Evolutionary conservation across 1,140 invertebrate species (phyloP).

Genomic region (Palaemon carinicauda): DNA sequence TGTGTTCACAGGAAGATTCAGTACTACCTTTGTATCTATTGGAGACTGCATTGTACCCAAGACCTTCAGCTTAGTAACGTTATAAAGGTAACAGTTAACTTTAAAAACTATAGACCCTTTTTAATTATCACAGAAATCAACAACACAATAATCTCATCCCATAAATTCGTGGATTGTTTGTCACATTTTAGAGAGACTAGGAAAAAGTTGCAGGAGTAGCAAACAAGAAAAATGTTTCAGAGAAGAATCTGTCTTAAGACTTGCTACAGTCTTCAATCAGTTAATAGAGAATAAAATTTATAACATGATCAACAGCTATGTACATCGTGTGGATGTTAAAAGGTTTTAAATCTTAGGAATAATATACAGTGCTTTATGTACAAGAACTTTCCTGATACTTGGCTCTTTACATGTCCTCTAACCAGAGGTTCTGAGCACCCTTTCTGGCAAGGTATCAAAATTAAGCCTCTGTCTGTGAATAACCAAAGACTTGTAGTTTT

Average conservation of each 20-base stretch:
- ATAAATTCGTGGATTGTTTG: conserved; percentile 45
- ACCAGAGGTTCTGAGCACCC: conserved; percentile 35
- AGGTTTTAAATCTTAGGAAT: conserved; percentile 40
- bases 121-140: conserved; percentile 36
- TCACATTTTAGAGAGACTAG: conserved; percentile 54
- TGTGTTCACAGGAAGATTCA: background rate
- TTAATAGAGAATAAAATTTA: conserved; percentile 59
- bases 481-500: conserved; percentile 26
- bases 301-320: conserved; percentile 58
- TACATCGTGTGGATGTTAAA: conserved; percentile 54
- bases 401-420: conserved; percentile 25
- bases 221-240: conserved; percentile 50
- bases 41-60: background rate
- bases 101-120: conserved; percentile 12
- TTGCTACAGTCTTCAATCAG: conserved; percentile 45
- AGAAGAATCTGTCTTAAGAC: conserved; percentile 31
- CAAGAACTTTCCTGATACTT: conserved; percentile 48
- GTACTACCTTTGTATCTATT: background rate
- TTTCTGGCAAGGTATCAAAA: conserved; percentile 49
- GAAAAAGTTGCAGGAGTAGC: conserved; percentile 49
- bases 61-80: conserved; percentile 8
- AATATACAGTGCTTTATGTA: conserved; percentile 53
- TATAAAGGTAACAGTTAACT: conserved; percentile 7
- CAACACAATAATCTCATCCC: conserved; percentile 24
- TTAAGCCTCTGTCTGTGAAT: conserved; percentile 24